phyloP scores from a whole-genome alignment of 1,140 invertebrate genomes.

The Trichonephila inaurata region DNA sequence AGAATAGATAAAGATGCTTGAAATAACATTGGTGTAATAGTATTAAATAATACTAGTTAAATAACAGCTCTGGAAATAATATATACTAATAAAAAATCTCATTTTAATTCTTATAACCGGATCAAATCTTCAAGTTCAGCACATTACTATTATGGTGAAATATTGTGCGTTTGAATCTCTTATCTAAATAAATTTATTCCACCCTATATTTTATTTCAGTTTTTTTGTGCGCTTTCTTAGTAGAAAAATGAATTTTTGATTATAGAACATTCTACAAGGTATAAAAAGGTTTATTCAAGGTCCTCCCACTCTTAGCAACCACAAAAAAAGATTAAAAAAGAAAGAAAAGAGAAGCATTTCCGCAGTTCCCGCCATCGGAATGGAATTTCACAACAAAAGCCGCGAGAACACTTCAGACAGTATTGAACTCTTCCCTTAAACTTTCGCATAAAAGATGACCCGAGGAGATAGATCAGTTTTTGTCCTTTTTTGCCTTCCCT shows the following conservation, averaged over 20 bases:
- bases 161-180: not conserved
- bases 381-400: not conserved
- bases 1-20: no score
- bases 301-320: conserved; percentile 17
- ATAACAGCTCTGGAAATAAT: no score
- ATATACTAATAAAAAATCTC: no score
- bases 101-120: no score
- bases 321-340: no score
- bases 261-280: not conserved
- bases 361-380: not conserved
- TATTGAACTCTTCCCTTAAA: conserved; percentile 28
- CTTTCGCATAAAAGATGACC: conserved; percentile 50
- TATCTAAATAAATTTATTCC: not conserved
- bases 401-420: conserved; percentile 22
- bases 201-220: not conserved
- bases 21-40: no score
- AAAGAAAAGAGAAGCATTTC: not conserved
- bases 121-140: no score
- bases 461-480: conserved; percentile 29
- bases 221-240: not conserved
- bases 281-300: not conserved
- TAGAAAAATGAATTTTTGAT: not conserved
- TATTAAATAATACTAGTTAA: no score
- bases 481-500: not conserved
- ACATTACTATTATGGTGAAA: not conserved